Conservation (phyloP, 2,113 vertebrate genomes). For the Caracal caracal region DNA sequence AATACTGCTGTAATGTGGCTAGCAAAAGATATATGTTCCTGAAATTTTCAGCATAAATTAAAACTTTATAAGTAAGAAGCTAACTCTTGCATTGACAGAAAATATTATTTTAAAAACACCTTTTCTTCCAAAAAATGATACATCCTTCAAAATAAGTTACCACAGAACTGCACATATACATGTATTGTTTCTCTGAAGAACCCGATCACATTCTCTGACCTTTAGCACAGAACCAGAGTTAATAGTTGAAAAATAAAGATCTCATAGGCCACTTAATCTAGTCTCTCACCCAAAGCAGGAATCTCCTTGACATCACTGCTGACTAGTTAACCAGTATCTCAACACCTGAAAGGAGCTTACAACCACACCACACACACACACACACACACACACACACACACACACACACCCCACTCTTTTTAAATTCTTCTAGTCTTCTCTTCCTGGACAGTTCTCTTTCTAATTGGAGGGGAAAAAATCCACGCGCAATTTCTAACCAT, state of each 20-base stretch:
- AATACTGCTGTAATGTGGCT: background rate
- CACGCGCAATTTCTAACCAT: background rate
- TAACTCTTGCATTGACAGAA: background rate
- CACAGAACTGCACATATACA: background rate
- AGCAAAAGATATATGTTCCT: conserved; percentile 8
- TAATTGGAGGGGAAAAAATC: background rate
- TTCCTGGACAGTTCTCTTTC: background rate
- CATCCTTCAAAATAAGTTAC: background rate
- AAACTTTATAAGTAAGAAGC: conserved; percentile 17
- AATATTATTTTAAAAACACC: conserved; percentile 32
- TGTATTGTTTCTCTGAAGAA: background rate
- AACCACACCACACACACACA: background rate
- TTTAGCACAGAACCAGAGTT: background rate
- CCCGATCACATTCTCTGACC: background rate
- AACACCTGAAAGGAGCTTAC: background rate
- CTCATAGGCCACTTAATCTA: background rate
- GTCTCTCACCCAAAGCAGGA: background rate
- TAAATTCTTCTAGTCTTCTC: background rate
- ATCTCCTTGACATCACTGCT: background rate
- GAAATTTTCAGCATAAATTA: conserved; percentile 21
- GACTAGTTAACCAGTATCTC: background rate
- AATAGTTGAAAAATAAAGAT: background rate
- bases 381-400: background rate
- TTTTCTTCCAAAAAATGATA: conserved; percentile 38
- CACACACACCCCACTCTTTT: background rate